Base-by-base conservation (phyloP, 1,140 invertebrate species). In the Microplitis mediator region DNA sequence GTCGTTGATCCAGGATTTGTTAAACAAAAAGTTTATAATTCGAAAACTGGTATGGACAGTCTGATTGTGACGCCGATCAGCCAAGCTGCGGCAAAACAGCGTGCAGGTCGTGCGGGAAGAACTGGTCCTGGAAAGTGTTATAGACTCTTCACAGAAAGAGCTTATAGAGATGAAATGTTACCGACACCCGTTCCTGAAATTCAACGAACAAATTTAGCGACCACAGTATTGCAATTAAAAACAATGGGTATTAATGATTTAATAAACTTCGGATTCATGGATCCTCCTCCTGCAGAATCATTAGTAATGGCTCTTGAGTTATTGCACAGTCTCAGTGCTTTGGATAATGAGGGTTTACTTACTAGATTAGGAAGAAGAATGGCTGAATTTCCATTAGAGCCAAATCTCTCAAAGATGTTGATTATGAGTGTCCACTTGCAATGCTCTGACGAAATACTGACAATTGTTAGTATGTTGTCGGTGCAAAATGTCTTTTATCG, bases 221-320 rank as follows among this genome's bases (percentile, higher is more conserved):
- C 95, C 3, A 99, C 97, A 0, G 96, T 94, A 16, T 85, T 99
- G 3, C 97, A 99, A 77, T 84, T 99, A 1, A 99, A 99, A 86
- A 98, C 98, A 0, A 99, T 99, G 97, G 98, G 98, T 4, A 99
- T 99, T 63, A 99, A 99, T 86, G 98, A 99, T 87, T 88, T 99
- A n/a, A 86, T 99, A n/a, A 94, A 97, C 81, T 99, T 99, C 86
- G 98, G 99, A 88, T 99, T 99, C 86, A 99, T 99, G 98, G 98
- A 99, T 86, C 95, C 98, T 0, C 98, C 98, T 8, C 98, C 98
- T 0, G 96, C 98, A 6, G 96, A 98, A 84, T 95, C 97, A 0
- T 89, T 99, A 56, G 97, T 99, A 13, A 98, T 98, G 92, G 98
- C 98, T 4, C 88, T 99, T 72, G 97, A 99, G 84, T 96, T 98